Base-by-base conservation (phyloP, 2,888 invertebrate genomes). In the Limnephilus lunatus region DNA sequence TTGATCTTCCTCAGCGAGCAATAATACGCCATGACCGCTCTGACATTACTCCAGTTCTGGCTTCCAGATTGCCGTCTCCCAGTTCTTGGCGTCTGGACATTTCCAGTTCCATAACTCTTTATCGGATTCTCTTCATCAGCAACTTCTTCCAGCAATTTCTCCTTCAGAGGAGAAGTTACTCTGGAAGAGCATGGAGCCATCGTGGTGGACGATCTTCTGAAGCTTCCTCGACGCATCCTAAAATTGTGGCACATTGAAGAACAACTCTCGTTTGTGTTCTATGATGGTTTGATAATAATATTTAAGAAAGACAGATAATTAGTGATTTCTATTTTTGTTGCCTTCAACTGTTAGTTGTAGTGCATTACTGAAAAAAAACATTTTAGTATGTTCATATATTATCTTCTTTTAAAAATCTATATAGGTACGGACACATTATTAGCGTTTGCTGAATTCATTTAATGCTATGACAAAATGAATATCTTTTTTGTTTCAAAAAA, bases 11-110 rank as follows among this genome's bases (percentile, higher is more conserved):
- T 97, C 95, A 98, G 97, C 94, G 98, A 97, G 96, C 98, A 97
- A 97, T 98, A 98, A 97, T 98, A 98, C 95, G 98, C 98, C 98
- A 98, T 98, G 95, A 98, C 98, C 94, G 98, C 98, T 95, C 98
- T 97, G 94, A 98, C 97, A 96, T 98, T 98, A 96, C 97, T 97
- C 98, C 98, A 98, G 95, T 98, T 98, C 96, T 98, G 98, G 95
- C 96, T 96, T 94, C 95, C 94, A 94, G 94, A 94, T 94, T 94
- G 94, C 94, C 94, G 95, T 95, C 95, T 95, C 94, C 90, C 95
- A 94, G 94, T 89, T 89, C 35, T 86, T n/a, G 85, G 82, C 15
- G 25, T 81, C 39, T 85, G 86, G 35, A 90, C 91, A 82, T 94
- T 94, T 91, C 93, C 94, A 93, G 94, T 94, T 93, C 94, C 94